A percentile compares a stretch with the other conserved stretches of the same genome.
These are phyloP conservation scores for Caenorhabditis afra DNA, from an alignment of 2,888 invertebrate species.

Conservation along the genomic window DNA sequence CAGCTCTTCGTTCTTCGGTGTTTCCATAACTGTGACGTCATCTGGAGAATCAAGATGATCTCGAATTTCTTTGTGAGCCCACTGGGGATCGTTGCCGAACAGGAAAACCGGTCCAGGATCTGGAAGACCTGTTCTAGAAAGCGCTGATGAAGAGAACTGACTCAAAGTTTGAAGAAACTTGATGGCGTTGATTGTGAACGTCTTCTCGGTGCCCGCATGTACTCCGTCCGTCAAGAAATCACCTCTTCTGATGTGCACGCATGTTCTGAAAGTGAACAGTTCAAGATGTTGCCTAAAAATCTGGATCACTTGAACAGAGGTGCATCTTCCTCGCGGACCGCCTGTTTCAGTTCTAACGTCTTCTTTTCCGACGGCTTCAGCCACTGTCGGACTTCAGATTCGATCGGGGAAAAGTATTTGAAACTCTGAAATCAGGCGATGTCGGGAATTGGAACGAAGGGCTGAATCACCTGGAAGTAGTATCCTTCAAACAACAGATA, in stretches of 20 bases:
- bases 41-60: conserved; percentile 16
- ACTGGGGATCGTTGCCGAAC: conserved; percentile 37
- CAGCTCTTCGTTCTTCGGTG: conserved; percentile 17
- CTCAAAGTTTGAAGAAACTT: conserved; percentile 30
- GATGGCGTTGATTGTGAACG: conserved; percentile 34
- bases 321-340: conserved; percentile 18
- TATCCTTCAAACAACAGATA: conserved; percentile 28
- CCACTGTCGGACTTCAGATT: conserved; percentile 20
- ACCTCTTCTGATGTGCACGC: conserved; percentile 48
- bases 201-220: conserved; percentile 35
- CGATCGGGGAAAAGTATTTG: conserved; percentile 44
- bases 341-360: not conserved
- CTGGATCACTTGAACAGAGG: conserved; percentile 22
- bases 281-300: no score
- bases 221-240: conserved; percentile 42
- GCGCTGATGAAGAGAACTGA: not conserved
- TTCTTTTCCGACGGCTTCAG: conserved; percentile 26
- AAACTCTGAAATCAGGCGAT: conserved; percentile 36
- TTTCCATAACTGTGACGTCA: conserved; percentile 29
- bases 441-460: no score
- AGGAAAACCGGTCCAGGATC: conserved; percentile 23
- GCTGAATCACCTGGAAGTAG: conserved; percentile 42
- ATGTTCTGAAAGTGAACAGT: conserved; percentile 16
- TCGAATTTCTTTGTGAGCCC: conserved; percentile 11
- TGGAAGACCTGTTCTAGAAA: not conserved